phyloP scores from a whole-genome alignment of 2,888 invertebrate species.

The Phaedon cochleariae region DNA sequence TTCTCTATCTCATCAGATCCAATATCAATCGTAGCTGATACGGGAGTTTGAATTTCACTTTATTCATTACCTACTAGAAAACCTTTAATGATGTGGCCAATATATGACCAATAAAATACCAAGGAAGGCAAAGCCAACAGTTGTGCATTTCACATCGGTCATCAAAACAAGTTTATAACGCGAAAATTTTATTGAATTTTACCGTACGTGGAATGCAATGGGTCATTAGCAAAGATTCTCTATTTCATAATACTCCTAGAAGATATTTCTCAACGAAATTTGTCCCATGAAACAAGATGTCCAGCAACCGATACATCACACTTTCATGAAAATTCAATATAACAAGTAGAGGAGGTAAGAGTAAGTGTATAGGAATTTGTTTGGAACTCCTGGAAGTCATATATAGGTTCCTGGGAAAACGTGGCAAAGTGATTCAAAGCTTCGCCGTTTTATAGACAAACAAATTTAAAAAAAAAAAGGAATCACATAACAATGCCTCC shows the following conservation, averaged over 20 bases:
- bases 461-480: too few relatives aligned
- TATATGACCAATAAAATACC: conserved; percentile 1
- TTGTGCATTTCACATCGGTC: neutral
- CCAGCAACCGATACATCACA: too few relatives aligned
- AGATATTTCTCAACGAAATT: neutral
- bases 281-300: neutral
- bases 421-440: too few relatives aligned
- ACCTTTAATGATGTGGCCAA: neutral
- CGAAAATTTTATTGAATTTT: conserved; percentile 2
- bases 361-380: too few relatives aligned
- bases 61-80: neutral
- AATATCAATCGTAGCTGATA: neutral
- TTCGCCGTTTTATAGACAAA: too few relatives aligned
- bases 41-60: neutral
- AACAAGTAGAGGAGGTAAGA: too few relatives aligned
- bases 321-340: too few relatives aligned
- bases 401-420: too few relatives aligned
- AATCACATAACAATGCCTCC: too few relatives aligned
- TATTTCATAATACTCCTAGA: neutral
- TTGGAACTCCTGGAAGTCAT: too few relatives aligned
- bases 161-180: conserved; percentile 1
- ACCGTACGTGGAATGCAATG: neutral
- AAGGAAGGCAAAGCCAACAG: neutral
- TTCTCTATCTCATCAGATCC: neutral
- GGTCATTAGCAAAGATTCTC: neutral